A percentile compares a stretch with the other conserved stretches of the same genome.
Conservation (phyloP, 2,113 vertebrate species). For the Clarias magur region DNA sequence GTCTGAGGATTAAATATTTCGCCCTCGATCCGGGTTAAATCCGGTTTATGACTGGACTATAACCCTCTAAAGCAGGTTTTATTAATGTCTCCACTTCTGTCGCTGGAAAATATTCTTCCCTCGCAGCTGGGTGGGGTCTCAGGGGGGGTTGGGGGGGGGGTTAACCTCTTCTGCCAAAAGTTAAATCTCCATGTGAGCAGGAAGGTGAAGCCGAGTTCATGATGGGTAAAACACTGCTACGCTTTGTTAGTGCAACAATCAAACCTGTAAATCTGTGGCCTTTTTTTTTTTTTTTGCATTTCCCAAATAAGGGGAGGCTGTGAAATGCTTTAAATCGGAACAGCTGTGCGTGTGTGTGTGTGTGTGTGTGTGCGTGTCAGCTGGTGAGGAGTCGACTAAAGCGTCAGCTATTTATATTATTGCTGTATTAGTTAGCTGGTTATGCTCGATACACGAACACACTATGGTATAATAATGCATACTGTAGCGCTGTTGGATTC, state of each 20-base stretch:
- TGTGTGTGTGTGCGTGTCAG: slow-evolving; percentile 62
- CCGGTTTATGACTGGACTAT: not conserved
- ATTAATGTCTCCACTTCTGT: slow-evolving; percentile 3
- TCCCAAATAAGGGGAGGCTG: slow-evolving; percentile 19
- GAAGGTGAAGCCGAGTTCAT: slow-evolving; percentile 70
- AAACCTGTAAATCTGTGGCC: not conserved
- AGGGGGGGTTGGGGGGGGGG: slow-evolving; percentile 35
- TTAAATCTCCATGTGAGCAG: slow-evolving; percentile 64
- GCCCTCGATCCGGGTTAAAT: not conserved
- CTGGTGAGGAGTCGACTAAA: slow-evolving; percentile 61
- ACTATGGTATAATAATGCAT: not conserved
- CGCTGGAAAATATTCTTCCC: slow-evolving; percentile 55
- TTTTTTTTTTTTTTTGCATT: not conserved
- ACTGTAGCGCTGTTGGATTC: not conserved
- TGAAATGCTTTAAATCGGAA: slow-evolving; percentile 16
- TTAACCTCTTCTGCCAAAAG: slow-evolving; percentile 52
- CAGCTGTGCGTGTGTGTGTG: slow-evolving; percentile 13
- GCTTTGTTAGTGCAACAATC: not conserved
- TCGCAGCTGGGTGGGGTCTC: slow-evolving; percentile 74
- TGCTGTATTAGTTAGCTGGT: not conserved
- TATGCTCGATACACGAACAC: not conserved
- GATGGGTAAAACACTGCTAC: slow-evolving; percentile 55
- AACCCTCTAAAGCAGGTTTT: not conserved
- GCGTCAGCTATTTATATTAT: slow-evolving; percentile 9
- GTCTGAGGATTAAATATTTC: not conserved